Conservation (phyloP, 2,113 vertebrate species). For the Indri indri region DNA sequence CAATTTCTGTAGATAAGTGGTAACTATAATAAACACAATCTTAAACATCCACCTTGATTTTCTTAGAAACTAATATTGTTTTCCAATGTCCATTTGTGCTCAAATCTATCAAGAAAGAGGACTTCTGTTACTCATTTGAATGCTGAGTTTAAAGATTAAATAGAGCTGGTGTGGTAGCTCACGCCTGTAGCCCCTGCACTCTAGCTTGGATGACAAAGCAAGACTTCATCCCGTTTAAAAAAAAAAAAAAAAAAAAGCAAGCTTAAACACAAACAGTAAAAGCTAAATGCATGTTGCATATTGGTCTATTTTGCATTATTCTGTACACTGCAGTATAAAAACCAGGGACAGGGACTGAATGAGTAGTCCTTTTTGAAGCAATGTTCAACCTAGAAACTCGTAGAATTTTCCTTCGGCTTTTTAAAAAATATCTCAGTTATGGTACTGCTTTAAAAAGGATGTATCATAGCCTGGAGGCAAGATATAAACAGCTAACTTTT, state of each 20-base stretch:
- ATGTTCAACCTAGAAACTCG: neutral
- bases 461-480: neutral
- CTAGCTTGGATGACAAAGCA: no score
- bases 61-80: neutral
- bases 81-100: conserved; percentile 47
- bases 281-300: neutral
- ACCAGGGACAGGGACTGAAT: neutral
- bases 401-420: neutral
- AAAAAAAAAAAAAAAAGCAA: no score
- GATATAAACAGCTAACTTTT: neutral
- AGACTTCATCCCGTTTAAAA: no score
- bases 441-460: neutral
- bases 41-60: neutral
- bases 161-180: no score
- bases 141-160: conserved; percentile 44
- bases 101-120: conserved; percentile 45
- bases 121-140: conserved; percentile 64
- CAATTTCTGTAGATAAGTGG: neutral
- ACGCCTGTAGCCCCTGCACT: no score
- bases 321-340: neutral
- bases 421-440: neutral
- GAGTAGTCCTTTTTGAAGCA: neutral
- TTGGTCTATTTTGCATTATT: neutral
- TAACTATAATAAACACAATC: neutral
- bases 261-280: neutral